Conservation (phyloP, 2,888 invertebrate genomes). For the Galerucella calmariensis region DNA sequence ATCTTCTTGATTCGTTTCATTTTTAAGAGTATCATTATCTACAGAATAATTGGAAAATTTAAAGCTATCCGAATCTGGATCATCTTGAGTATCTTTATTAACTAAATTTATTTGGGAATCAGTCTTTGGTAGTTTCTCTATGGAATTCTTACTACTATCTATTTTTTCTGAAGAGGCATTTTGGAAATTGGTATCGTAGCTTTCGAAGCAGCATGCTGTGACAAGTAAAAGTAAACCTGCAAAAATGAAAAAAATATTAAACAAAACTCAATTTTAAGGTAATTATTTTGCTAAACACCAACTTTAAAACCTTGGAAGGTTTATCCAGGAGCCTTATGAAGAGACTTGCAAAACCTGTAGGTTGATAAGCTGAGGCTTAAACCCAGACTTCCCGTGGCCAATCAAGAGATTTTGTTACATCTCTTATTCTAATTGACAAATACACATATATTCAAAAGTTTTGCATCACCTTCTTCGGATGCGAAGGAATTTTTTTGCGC, state of each 20-base stretch:
- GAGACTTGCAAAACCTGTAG: no score
- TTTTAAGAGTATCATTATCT: slow-evolving; percentile 34
- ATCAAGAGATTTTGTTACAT: no score
- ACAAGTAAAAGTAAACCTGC: slow-evolving; percentile 53
- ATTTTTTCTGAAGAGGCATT: slow-evolving; percentile 42
- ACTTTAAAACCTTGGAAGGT: no score
- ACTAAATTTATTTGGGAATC: slow-evolving; percentile 47
- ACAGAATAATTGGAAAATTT: slow-evolving; percentile 13
- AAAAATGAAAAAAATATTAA: slow-evolving; percentile 40
- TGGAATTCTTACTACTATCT: slow-evolving; percentile 47
- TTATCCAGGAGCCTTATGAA: no score
- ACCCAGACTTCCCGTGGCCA: no score
- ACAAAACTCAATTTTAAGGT: no score
- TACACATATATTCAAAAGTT: no score
- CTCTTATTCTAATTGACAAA: no score
- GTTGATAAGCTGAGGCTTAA: no score
- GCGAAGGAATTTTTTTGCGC: no score
- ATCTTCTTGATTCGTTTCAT: slow-evolving; percentile 31
- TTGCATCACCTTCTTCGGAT: no score
- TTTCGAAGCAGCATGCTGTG: slow-evolving; percentile 42
- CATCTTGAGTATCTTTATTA: slow-evolving; percentile 39
- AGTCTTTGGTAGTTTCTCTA: slow-evolving; percentile 57
- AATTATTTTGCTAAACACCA: no score
- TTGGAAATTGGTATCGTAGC: slow-evolving; percentile 36
- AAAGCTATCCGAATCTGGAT: slow-evolving; percentile 16